Base-by-base conservation (phyloP, 2,797 vertebrate species). In the Schizopygopsis malacanthus region DNA sequence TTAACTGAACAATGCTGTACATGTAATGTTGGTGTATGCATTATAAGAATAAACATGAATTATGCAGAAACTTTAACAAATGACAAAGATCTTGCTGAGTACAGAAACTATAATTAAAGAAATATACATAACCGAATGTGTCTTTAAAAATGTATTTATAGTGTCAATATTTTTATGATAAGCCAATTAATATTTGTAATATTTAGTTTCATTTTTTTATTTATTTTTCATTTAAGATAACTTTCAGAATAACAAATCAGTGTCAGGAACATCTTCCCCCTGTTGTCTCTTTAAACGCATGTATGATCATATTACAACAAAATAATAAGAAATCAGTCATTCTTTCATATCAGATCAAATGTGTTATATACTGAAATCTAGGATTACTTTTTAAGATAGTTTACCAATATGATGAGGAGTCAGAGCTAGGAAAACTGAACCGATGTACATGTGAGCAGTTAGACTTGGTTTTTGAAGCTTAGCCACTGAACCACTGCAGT, bases 381-480 rank as follows among this genome's bases (percentile, higher is more conserved):
- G 28, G 16, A 75, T 54, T 20, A 76, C 16, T 20, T 50, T 50
- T 52, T 54, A 54, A 54, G 5, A 54, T 54, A 37, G 22, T 76
- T 54, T 76, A 4, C 50, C 15, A 18, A 43, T 75, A 67, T 45
- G 59, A 50, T 47, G 61, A 86, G 13, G 25, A 73, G n/a, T 45
- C n/a, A 73, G 25, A 73, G 15, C n/a, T 50, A 10, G 15, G 2
- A 50, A 75, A 33, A 37, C 28, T 28, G 13, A 73, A 85, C 50
- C 78, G 59, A 85, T 72, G 85, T 65, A 78, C 72, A 82, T 85
- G 43, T 69, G 83, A 88, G 76, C 56, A 73, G 65, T 83, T 77
- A 59, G 56, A 78, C 75, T 80, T 82, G 25, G 52, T 63, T 65
- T 81, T 78, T 79, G 69, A 72, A 77, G 61, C 75, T 16, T 41